Evolutionary conservation across 2,797 vertebrate species (phyloP), one percentile per base, ranked within the genome.

Genomic region (Buphagus erythrorhynchus): DNA sequence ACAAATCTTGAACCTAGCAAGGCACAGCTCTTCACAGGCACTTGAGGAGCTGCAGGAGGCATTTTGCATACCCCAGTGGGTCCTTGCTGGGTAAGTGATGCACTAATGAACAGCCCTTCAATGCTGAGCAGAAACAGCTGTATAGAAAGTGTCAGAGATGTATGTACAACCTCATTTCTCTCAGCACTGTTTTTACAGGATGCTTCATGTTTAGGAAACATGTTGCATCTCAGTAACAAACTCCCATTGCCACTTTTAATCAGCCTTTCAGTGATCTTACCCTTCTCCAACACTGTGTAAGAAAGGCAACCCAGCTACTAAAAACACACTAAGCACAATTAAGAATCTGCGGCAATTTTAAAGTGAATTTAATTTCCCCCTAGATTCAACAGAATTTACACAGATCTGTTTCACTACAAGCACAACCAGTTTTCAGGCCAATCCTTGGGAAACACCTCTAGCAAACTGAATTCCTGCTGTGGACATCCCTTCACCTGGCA

Each of bases 11-110:
- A 90, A 16, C 62, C 66, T 28, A 42, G 40, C 54, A 52, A 78
- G 51, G 58, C 79, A 68, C 66, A 55, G 0, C 79, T 25, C 66
- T 90, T 83, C 92, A 31, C 65, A 83, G 68, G 81, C 88, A n/a
- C 78, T 62, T 7, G 62, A 31, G 54, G 29, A 75, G 92, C 81
- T 90, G 82, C 91, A 78, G 92, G 91, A 93, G 81, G 91, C 51
- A 78, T 78, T 94, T 16, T 95, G 75, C 79, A 35, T 2, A 21
- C 12, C 76, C 76, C 73, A 33, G 55, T 8, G 79, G 68, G 65
- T 52, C 71, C 79, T 51, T 36, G 75, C 89, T 84, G 82, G 91
- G 69, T 52, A 14, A 84, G 66, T 10, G 69, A 69, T 91, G 76
- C 85, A 5, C 72, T 91, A 51, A 86, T 6, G 62, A 91, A 13